Percentiles rank a stretch among this genome's conserved stretches.
phyloP scores from a whole-genome alignment of 2,797 vertebrate genomes.

The Sebastes taczanowskii region DNA sequence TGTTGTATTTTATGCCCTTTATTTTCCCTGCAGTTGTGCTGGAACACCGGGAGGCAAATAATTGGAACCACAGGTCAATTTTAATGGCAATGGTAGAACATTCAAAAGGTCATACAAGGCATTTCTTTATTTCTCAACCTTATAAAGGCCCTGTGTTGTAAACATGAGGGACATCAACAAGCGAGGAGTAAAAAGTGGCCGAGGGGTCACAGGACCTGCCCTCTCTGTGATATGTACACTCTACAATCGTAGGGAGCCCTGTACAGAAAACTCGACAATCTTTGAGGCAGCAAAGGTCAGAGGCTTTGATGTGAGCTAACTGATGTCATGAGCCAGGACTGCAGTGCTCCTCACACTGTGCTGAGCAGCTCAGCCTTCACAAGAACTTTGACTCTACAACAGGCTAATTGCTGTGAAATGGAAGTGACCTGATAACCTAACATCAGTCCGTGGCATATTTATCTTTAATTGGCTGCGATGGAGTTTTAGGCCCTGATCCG shows the following conservation, averaged over 20 bases:
- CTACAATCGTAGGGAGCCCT: conserved; percentile 29
- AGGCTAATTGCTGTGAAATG: conserved; percentile 75
- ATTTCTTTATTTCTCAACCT: conserved; percentile 48
- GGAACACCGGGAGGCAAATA: conserved; percentile 9
- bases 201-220: conserved; percentile 50
- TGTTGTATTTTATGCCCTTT: not conserved
- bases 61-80: conserved; percentile 47
- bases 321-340: conserved; percentile 63
- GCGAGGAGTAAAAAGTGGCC: conserved; percentile 2
- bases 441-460: conserved; percentile 65
- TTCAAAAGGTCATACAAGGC: conserved; percentile 51
- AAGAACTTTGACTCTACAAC: conserved; percentile 35
- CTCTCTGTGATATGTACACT: conserved; percentile 45
- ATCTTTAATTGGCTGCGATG: conserved; percentile 72
- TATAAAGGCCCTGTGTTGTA: conserved; percentile 44
- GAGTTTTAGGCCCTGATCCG: conserved; percentile 50
- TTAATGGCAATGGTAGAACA: conserved; percentile 11
- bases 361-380: conserved; percentile 52
- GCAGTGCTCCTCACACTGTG: conserved; percentile 22
- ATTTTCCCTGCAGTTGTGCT: not conserved
- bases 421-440: conserved; percentile 69
- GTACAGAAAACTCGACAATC: conserved; percentile 29
- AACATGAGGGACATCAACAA: conserved; percentile 22
- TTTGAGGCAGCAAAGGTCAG: conserved; percentile 70
- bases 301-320: conserved; percentile 67